Percentiles rank a stretch among this genome's conserved stretches.
Evolutionary conservation across 2,797 vertebrate genomes (phyloP).

Genomic region (Chiroxiphia lanceolata): DNA sequence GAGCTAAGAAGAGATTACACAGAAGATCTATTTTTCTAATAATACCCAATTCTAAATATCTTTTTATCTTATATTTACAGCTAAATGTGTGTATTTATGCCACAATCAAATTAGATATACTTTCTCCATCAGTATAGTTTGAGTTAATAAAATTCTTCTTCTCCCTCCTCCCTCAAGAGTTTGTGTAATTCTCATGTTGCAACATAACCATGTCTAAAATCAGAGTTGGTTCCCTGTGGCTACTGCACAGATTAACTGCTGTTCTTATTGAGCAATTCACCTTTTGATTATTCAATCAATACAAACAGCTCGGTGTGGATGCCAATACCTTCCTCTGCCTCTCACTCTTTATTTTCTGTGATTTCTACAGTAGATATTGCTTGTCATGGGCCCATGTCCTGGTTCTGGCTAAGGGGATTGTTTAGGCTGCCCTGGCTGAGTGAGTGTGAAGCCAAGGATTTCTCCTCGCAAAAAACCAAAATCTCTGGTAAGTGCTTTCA

Average conservation of each 20-base stretch:
- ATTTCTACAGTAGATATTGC: slow-evolving; percentile 26
- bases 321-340: background rate
- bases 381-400: slow-evolving; percentile 74
- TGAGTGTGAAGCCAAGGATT: slow-evolving; percentile 80
- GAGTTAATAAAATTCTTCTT: background rate
- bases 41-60: background rate
- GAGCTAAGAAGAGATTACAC: background rate
- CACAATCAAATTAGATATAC: background rate
- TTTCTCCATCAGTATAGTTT: background rate
- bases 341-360: background rate
- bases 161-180: background rate
- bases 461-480: slow-evolving; percentile 79
- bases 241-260: background rate
- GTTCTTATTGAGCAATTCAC: slow-evolving; percentile 3
- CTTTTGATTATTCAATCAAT: slow-evolving; percentile 30
- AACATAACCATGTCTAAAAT: background rate
- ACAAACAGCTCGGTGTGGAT: background rate
- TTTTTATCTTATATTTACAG: background rate
- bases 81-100: background rate
- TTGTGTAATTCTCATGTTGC: background rate
- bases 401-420: slow-evolving; percentile 80
- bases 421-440: slow-evolving; percentile 79
- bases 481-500: slow-evolving; percentile 84
- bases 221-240: background rate
- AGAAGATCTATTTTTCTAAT: background rate